phyloP scores from a whole-genome alignment of 2,797 vertebrate genomes.

The Sebastes umbrosus region DNA sequence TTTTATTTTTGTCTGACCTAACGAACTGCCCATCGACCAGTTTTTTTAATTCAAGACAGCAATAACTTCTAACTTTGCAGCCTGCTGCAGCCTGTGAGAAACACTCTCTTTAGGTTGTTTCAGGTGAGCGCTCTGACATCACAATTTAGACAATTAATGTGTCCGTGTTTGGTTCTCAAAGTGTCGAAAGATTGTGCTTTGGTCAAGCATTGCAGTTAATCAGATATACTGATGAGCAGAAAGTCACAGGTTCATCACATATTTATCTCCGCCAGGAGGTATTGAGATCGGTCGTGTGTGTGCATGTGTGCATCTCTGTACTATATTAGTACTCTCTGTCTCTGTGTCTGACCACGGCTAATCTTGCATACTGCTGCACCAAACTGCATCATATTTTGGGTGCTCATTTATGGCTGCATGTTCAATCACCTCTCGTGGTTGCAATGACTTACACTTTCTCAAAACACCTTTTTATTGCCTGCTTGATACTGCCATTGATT shows the following conservation, averaged over 20 bases:
- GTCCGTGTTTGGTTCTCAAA: neutral
- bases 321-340: no score
- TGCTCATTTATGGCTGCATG: neutral
- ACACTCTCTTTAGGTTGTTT: neutral
- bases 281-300: fast-evolving
- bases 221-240: neutral
- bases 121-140: neutral
- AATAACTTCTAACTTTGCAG: neutral
- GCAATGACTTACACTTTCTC: no score
- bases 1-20: conserved; percentile 24
- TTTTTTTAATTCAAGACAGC: conserved; percentile 2
- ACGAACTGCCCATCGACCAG: neutral
- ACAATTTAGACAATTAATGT: neutral
- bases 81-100: neutral
- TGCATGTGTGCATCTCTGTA: neutral
- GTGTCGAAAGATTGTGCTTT: neutral
- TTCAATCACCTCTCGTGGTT: neutral
- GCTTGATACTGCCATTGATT: neutral
- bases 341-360: neutral
- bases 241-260: neutral
- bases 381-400: neutral
- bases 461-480: neutral
- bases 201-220: neutral
- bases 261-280: neutral
- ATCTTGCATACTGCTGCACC: neutral